Percentiles rank a stretch among this genome's conserved stretches.
Conservation (phyloP, 2,888 invertebrate genomes). For the Agrotis segetum region DNA sequence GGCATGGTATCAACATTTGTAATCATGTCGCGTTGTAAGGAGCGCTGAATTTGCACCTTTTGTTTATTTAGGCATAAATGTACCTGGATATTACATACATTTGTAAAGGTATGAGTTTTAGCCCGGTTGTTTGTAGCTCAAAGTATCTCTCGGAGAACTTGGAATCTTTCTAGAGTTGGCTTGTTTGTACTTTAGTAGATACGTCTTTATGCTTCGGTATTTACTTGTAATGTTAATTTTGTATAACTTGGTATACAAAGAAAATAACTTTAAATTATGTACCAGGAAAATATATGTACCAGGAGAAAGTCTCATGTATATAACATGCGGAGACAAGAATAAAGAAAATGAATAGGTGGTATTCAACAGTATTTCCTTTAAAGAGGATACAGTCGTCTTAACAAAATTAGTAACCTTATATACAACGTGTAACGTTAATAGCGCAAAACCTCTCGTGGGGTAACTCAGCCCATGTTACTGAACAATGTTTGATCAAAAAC, state of each 20-base stretch:
- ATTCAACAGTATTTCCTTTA: background rate
- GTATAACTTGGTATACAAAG: no score
- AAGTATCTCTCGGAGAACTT: conserved; percentile 8
- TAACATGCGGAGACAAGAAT: background rate
- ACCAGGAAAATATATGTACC: no score
- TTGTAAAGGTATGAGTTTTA: background rate
- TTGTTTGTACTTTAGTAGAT: background rate
- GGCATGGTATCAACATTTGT: conserved; percentile 38
- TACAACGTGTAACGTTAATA: no score
- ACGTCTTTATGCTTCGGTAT: background rate
- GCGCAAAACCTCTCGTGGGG: no score
- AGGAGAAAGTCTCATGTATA: no score
- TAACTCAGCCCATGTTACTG: no score
- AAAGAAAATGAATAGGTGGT: background rate
- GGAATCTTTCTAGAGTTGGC: background rate
- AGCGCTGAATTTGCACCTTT: conserved; percentile 16
- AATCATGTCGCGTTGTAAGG: conserved; percentile 29
- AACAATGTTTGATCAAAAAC: no score
- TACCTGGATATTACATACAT: background rate
- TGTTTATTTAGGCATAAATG: conserved; percentile 26
- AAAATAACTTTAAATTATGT: no score
- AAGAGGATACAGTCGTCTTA: background rate
- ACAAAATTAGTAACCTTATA: background rate
- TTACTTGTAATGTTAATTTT: background rate
- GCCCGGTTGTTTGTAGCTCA: background rate